phyloP scores from a whole-genome alignment of 1,140 invertebrate genomes.

The Drosophila oshimai region DNA sequence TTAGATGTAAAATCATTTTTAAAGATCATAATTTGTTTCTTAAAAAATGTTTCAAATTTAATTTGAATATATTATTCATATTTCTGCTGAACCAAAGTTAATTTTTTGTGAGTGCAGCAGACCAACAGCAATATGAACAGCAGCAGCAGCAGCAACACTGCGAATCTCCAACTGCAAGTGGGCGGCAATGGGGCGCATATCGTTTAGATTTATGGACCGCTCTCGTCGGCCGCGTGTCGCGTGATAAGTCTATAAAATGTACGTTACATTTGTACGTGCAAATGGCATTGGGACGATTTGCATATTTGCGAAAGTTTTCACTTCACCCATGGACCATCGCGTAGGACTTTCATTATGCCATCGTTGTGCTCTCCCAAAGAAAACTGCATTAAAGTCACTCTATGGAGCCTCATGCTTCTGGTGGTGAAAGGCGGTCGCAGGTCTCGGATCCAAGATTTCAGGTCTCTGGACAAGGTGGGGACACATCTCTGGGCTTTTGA shows the following conservation, averaged over 20 bases:
- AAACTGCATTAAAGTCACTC: conserved; percentile 34
- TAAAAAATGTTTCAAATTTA: no score
- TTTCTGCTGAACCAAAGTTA: neutral
- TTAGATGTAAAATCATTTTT: no score
- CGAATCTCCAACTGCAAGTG: conserved; percentile 35
- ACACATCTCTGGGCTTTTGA: conserved; percentile 4
- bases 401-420: no score
- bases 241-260: conserved; percentile 80
- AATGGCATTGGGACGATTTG: conserved; percentile 74
- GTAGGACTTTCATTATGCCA: conserved; percentile 65
- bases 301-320: conserved; percentile 68
- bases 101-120: neutral
- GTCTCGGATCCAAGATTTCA: neutral
- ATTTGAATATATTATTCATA: no score
- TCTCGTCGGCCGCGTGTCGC: conserved; percentile 58
- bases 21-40: no score
- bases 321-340: conserved; percentile 13
- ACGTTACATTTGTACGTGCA: conserved; percentile 73
- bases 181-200: conserved; percentile 68
- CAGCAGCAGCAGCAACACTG: neutral
- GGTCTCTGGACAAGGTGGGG: conserved; percentile 6
- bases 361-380: conserved; percentile 1
- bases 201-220: conserved; percentile 72
- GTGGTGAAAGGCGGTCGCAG: conserved; percentile 50
- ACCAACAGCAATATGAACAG: conserved; percentile 14